These are phyloP conservation scores for Brachypteracias leptosomus DNA, from an alignment of 2,113 vertebrate species.

Conservation along the genomic window DNA sequence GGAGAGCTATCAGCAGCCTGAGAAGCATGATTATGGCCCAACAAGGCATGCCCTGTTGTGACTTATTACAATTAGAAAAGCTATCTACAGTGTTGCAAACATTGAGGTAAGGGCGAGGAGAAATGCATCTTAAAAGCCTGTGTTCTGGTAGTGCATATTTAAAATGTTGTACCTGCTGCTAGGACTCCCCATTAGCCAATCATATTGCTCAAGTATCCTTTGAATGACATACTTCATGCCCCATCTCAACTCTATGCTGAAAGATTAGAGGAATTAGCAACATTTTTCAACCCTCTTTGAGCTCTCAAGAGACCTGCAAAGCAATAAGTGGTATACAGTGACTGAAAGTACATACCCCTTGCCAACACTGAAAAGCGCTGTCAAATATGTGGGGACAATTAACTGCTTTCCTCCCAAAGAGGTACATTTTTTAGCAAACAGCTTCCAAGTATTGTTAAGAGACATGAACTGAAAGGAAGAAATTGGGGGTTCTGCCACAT, in stretches of 20 bases:
- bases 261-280: conserved; percentile 54
- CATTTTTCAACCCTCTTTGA: conserved; percentile 40
- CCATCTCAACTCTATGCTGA: conserved; percentile 27
- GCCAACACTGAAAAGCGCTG: conserved; percentile 9
- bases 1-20: conserved; percentile 65
- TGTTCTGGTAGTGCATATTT: conserved; percentile 33
- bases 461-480: not conserved
- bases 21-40: conserved; percentile 69
- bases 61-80: conserved; percentile 67
- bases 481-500: fast-evolving
- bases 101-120: not conserved
- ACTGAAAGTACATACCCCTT: conserved; percentile 20
- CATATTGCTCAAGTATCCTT: conserved; percentile 53
- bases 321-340: conserved; percentile 18
- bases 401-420: conserved; percentile 36
- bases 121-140: conserved; percentile 59
- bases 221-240: conserved; percentile 62
- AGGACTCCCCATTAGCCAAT: conserved; percentile 57
- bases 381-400: not conserved
- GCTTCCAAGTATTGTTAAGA: not conserved
- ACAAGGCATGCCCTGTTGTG: conserved; percentile 71
- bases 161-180: conserved; percentile 68
- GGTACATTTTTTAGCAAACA: not conserved
- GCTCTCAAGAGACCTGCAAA: conserved; percentile 47
- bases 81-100: conserved; percentile 22